Percentiles rank a stretch among this genome's conserved stretches.
phyloP scores from a whole-genome alignment of 2,797 vertebrate species.

The Myotis myotis region DNA sequence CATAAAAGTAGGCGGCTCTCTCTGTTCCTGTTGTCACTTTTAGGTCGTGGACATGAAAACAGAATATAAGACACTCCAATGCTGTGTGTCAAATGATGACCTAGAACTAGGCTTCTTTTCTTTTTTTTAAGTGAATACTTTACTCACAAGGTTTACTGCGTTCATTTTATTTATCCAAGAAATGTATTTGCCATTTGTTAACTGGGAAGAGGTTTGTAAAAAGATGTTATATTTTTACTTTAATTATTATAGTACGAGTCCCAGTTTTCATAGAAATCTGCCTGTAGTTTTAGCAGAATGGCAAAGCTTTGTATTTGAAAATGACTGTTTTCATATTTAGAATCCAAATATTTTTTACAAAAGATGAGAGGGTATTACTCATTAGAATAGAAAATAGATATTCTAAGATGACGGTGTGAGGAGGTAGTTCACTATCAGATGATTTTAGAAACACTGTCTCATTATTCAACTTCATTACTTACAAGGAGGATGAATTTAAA shows the following conservation, averaged over 20 bases:
- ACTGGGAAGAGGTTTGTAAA: background rate
- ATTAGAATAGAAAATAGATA: background rate
- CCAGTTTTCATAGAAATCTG: background rate
- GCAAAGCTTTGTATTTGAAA: background rate
- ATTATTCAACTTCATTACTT: background rate
- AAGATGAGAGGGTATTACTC: background rate
- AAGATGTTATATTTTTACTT: background rate
- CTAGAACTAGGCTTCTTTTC: background rate
- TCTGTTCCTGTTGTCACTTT: background rate
- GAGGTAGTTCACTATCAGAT: background rate
- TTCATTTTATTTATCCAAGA: background rate
- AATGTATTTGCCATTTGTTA: background rate
- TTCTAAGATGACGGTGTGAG: background rate
- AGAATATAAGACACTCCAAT: background rate
- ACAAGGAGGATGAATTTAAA: background rate
- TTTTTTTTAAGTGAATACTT: background rate
- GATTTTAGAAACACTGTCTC: background rate
- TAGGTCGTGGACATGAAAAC: background rate
- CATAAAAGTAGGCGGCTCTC: background rate
- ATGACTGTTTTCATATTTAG: background rate
- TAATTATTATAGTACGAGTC: background rate
- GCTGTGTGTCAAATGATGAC: background rate
- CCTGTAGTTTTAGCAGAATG: background rate
- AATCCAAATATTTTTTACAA: background rate
- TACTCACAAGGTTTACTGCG: background rate